Evolutionary conservation across 35 echinoderm and acorn worm genomes (phyloP).

Genomic region (Apostichopus parvimensis): DNA sequence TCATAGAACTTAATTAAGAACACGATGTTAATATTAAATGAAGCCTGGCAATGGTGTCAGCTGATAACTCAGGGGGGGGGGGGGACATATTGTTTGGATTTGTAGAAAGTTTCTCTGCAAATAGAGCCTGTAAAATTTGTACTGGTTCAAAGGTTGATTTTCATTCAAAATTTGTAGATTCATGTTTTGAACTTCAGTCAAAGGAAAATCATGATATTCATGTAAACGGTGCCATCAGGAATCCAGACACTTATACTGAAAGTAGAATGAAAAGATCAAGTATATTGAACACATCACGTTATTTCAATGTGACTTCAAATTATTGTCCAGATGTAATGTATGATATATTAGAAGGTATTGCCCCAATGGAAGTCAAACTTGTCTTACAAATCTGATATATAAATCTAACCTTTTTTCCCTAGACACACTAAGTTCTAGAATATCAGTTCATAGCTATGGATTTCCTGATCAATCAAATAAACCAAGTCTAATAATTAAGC

Average conservation of each 20-base stretch:
- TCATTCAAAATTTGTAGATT: constrained; percentile 34
- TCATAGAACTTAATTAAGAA: constrained; percentile 23
- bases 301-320: constrained; percentile 62
- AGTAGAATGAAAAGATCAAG: constrained; percentile 47
- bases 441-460: constrained; percentile 41
- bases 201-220: constrained; percentile 30
- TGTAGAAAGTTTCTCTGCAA: constrained; percentile 62
- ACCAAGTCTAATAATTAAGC: constrained; percentile 49
- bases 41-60: constrained; percentile 41
- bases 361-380: constrained; percentile 58
- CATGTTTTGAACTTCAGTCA: constrained; percentile 36
- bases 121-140: constrained; percentile 49
- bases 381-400: constrained; percentile 45
- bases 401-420: constrained; percentile 45
- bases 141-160: constrained; percentile 34
- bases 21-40: constrained; percentile 12
- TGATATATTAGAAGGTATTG: constrained; percentile 59
- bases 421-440: constrained; percentile 16
- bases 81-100: constrained; percentile 45
- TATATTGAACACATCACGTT: constrained; percentile 35
- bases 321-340: constrained; percentile 60
- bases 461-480: constrained; percentile 55
- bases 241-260: not conserved
- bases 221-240: not conserved
- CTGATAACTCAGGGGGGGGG: constrained; percentile 55